These are phyloP conservation scores for Cyprinella venusta DNA, from an alignment of 2,797 vertebrate genomes.

Conservation along the genomic window DNA sequence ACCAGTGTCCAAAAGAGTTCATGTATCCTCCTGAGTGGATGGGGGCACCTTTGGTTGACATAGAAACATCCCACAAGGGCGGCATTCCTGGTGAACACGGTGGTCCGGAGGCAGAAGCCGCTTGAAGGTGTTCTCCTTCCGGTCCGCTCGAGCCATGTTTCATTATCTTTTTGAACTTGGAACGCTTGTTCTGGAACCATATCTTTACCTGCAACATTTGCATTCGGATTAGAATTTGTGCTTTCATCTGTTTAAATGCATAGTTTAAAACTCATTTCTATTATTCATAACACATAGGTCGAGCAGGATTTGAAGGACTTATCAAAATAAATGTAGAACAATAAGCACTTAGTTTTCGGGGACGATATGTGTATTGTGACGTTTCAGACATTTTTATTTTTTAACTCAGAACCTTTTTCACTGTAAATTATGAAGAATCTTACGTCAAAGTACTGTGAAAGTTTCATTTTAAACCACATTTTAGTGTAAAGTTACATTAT, in stretches of 20 bases:
- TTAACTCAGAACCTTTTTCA: background rate
- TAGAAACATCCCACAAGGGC: slow-evolving; percentile 84
- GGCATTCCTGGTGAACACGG: slow-evolving; percentile 80
- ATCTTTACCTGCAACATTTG: slow-evolving; percentile 86
- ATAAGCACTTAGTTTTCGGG: background rate
- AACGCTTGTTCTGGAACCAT: slow-evolving; percentile 96
- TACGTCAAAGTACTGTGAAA: background rate
- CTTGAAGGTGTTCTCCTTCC: slow-evolving; percentile 80
- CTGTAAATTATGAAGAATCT: background rate
- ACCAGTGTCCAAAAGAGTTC: slow-evolving; percentile 90
- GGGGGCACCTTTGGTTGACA: slow-evolving; percentile 78
- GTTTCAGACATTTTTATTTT: background rate
- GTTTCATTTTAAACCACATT: background rate
- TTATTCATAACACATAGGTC: background rate
- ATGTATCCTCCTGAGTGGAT: slow-evolving; percentile 81
- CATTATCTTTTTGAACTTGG: slow-evolving; percentile 96
- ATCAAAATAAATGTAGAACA: background rate
- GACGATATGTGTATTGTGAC: background rate
- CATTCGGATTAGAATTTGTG: background rate
- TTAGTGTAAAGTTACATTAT: background rate
- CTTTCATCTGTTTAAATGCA: background rate
- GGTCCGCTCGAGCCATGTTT: slow-evolving; percentile 84
- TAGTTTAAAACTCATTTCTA: background rate
- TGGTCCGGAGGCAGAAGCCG: slow-evolving; percentile 71
- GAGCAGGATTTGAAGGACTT: background rate